Percentiles rank a stretch among this genome's conserved stretches.
Conservation (phyloP, 2,888 invertebrate species). For the Resseliella maxima region DNA sequence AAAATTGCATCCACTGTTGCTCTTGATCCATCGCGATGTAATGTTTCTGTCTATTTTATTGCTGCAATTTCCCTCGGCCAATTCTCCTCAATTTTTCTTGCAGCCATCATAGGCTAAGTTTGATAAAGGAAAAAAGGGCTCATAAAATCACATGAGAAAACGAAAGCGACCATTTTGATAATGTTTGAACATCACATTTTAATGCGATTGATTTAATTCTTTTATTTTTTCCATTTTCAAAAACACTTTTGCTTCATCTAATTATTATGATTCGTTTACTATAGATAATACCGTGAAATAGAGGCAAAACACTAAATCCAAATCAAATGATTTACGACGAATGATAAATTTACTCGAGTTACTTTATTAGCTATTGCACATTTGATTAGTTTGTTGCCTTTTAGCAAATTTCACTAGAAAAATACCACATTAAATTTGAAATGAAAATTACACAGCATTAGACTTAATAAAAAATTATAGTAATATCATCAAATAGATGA, state of each 20-base stretch:
- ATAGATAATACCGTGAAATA: background rate
- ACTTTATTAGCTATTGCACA: background rate
- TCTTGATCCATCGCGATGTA: no score
- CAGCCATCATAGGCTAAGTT: background rate
- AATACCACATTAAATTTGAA: background rate
- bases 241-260: background rate
- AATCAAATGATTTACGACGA: background rate
- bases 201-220: background rate
- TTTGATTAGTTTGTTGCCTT: conserved; percentile 9
- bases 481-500: no score
- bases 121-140: conserved; percentile 23
- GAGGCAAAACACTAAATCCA: background rate
- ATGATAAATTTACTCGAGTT: background rate
- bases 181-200: background rate
- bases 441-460: no score
- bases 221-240: background rate
- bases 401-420: background rate
- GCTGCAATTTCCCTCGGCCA: background rate
- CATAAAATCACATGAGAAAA: background rate
- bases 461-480: no score
- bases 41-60: background rate
- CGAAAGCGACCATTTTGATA: conserved; percentile 18
- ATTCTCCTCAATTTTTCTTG: background rate
- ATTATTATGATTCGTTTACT: background rate
- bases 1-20: background rate